Evolutionary conservation across 2,888 invertebrate genomes (phyloP).

Genomic region (Notodonta dromedarius): DNA sequence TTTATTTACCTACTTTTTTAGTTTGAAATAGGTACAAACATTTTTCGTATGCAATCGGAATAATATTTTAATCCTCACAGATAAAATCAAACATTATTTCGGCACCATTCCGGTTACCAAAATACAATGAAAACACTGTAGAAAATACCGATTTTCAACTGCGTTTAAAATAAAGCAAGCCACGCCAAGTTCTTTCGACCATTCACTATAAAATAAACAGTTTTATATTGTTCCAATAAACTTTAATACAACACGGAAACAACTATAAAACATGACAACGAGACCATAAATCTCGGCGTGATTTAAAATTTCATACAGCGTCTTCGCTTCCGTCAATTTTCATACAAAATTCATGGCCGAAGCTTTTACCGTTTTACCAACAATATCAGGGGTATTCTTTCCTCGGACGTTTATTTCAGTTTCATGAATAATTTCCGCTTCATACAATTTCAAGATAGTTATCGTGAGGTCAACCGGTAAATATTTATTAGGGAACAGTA

Average conservation of each 20-base stretch:
- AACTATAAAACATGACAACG: slow-evolving; percentile 43
- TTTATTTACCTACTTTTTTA: too few species aligned
- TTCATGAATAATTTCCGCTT: slow-evolving; percentile 38
- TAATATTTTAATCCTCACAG: too few species aligned
- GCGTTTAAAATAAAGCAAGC: background rate
- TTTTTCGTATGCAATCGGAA: too few species aligned
- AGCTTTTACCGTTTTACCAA: slow-evolving; percentile 39
- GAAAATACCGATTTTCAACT: too few species aligned
- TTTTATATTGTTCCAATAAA: slow-evolving; percentile 45
- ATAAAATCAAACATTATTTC: too few species aligned
- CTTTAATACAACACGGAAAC: slow-evolving; percentile 39
- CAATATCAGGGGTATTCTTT: slow-evolving; percentile 36
- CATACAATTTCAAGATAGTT: slow-evolving; percentile 30
- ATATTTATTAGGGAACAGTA: slow-evolving; percentile 40
- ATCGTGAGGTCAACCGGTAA: slow-evolving; percentile 27
- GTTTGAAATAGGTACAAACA: too few species aligned
- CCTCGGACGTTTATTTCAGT: slow-evolving; percentile 30
- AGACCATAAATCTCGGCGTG: slow-evolving; percentile 46
- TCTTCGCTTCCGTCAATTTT: slow-evolving; percentile 55
- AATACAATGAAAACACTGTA: too few species aligned
- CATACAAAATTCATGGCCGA: slow-evolving; percentile 55
- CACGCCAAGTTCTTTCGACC: slow-evolving; percentile 13
- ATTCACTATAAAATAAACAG: slow-evolving; percentile 29
- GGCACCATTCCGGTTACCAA: too few species aligned
- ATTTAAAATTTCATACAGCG: slow-evolving; percentile 55